These are phyloP conservation scores for Chelonoidis abingdonii DNA, from an alignment of 2,113 vertebrate species.

Conservation along the genomic window DNA sequence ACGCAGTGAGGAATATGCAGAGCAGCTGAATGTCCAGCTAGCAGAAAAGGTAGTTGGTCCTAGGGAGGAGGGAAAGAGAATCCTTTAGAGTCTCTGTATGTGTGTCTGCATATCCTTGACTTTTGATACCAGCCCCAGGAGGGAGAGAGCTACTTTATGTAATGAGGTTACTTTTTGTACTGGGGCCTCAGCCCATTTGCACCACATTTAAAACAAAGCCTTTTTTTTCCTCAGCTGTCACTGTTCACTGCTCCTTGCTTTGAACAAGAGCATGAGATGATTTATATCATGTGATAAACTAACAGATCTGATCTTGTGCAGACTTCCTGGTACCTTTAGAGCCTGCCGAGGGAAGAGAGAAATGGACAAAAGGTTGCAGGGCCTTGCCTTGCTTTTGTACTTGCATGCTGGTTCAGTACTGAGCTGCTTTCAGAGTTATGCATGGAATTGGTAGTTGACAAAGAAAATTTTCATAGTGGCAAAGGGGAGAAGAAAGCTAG, in stretches of 20 bases:
- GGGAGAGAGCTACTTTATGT: constrained; percentile 1
- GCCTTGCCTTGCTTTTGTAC: neutral
- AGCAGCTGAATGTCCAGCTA: constrained; percentile 83
- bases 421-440: neutral
- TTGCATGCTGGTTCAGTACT: neutral
- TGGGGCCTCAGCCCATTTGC: constrained; percentile 38
- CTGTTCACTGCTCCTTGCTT: neutral
- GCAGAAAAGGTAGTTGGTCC: constrained; percentile 83
- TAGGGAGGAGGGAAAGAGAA: neutral
- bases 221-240: neutral
- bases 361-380: neutral
- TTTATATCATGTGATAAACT: neutral
- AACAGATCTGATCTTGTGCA: neutral
- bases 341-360: neutral
- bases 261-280: neutral
- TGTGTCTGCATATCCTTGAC: neutral
- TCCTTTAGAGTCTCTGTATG: neutral
- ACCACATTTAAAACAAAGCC: constrained; percentile 43
- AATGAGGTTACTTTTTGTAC: constrained; percentile 52
- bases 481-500: neutral
- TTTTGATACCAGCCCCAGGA: constrained; percentile 17
- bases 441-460: neutral
- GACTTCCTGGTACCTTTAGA: neutral
- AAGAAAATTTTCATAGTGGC: neutral
- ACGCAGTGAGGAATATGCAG: constrained; percentile 82